phyloP scores from a whole-genome alignment of 1,140 invertebrate genomes.

The Aphaenogaster floridana region DNA sequence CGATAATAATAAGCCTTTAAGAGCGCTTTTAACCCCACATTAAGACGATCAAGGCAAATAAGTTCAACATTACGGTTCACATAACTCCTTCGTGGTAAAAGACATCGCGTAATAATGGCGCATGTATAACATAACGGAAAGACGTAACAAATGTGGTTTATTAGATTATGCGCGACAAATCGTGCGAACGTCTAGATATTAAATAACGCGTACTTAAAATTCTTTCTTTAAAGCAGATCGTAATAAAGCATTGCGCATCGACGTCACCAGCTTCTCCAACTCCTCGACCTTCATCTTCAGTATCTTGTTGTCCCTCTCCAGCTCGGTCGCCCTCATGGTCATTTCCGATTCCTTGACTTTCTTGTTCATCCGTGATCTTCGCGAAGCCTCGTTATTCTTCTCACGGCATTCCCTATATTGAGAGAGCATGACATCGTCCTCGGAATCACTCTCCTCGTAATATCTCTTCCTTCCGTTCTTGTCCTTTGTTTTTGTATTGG shows the following conservation, averaged over 20 bases:
- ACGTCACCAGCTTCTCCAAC: constrained; percentile 86
- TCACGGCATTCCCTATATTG: constrained; percentile 90
- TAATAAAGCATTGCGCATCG: constrained; percentile 85
- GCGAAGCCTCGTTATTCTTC: constrained; percentile 93
- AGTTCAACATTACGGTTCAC: neutral
- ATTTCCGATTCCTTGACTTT: constrained; percentile 89
- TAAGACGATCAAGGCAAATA: constrained; percentile 33
- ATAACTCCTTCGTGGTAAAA: neutral
- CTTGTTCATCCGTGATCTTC: constrained; percentile 90
- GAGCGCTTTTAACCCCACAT: neutral
- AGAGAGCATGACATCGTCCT: constrained; percentile 75
- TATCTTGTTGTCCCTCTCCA: constrained; percentile 85
- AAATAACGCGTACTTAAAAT: constrained; percentile 63
- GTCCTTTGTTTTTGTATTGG: neutral
- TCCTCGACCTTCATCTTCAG: constrained; percentile 86
- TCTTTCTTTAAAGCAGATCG: constrained; percentile 82
- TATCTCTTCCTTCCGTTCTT: constrained; percentile 49
- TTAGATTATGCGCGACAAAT: constrained; percentile 29
- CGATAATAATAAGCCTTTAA: constrained; percentile 29
- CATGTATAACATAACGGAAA: constrained; percentile 28
- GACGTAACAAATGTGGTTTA: constrained; percentile 4
- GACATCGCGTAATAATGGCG: constrained; percentile 15
- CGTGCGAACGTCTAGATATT: constrained; percentile 31
- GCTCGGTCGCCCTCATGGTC: constrained; percentile 75
- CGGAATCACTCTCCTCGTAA: constrained; percentile 78